Evolutionary conservation across 1,140 invertebrate genomes (phyloP), one percentile per base, ranked within the genome.

Genomic region (Hyphantria cunea): DNA sequence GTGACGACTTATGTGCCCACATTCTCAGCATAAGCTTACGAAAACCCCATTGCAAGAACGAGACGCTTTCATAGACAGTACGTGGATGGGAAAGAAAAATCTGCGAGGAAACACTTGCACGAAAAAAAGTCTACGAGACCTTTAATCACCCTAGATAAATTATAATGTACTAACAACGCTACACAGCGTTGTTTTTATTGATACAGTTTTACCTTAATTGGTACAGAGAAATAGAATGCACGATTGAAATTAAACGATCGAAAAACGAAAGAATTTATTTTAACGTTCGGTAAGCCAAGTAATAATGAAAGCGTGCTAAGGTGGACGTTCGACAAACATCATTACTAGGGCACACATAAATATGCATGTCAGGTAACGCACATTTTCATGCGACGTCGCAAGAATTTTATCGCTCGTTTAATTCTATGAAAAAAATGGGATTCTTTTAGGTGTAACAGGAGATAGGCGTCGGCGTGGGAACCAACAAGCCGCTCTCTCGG

Each of bases 381-480:
- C 84, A 89, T 90, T 90, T 90, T 89, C 88, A 86, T 88, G 85
- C 85, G 85, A 90, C 86, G 85, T 88, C 84, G 81, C 82, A 84
- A 87, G 88, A 89, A 89, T 90, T 89, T 90, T 90, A 90, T 90
- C 88, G 80, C 76, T 84, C 82, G 84, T 87, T 89, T 90, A 90
- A 90, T 90, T 90, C 83, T 82, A 77, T 82, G 80, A 86, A 59
- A 75, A 90, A 86, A 84, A 84, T 88, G 80, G 78, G 79, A 77
- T 84, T 86, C 82, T 81, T 76, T 76, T 75, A 66, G 65, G 75
- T 76, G 84, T 86, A 84, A 88, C 78, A 74, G 45, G 80, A 87
- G 82, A 85, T 70, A 77, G 70, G 76, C 76, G 76, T 76, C 72
- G 71, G 73, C 86, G 86, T 90, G 85, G 84, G 88, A 89, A 86